Evolutionary conservation across 1,140 invertebrate species (phyloP), one percentile per base, ranked within the genome.

Genomic region (Caenorhabditis remanei): DNA sequence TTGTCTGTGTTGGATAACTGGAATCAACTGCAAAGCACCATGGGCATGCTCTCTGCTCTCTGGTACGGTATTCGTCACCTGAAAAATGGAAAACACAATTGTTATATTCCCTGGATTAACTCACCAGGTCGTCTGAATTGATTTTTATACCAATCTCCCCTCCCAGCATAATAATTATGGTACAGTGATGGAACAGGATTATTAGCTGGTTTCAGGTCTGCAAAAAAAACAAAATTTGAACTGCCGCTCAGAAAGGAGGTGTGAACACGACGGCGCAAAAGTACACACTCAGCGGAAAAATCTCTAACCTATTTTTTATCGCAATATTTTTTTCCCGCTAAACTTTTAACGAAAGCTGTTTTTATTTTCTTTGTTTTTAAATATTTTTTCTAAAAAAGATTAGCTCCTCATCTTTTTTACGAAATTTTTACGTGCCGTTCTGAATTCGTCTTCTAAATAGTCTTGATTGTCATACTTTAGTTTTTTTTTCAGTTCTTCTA

Each of bases 1-100:
- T 43, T 75, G 48, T 85, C 32, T 85, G 63, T 19, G 67, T 67
- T 6, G 67, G 85, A 56, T 85, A 79, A 4, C n/a, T 75, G 0
- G 85, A 43, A 24, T 85, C 85, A 6, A 79, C 65, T 55, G 84
- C 87, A 48, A 85, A 88, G 48, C 87, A 88, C 87, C 87, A 88
- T 4, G 87, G 87, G 82, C 87, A 88, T 9, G 83, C 87, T 40
- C 87, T 43, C 43, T 88, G 87, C 41, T 48, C 48, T 14, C 61
- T 21, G 13, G 87, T 88, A 53, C 85, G 63, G 85, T 85, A 85
- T n/a, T 85, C 63, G 43, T 85, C 85, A 40, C 85, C 63, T 53
- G 65, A 4, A 85, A 83, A 19, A 5, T 55, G 1, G 7, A 4
- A 65, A 46, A 16, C 21, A 13, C n/a, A 46, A 21, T 48, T 19